These are phyloP conservation scores for Brachionus paranguensis DNA, from an alignment of 1,140 invertebrate species.

Conservation along the genomic window DNA sequence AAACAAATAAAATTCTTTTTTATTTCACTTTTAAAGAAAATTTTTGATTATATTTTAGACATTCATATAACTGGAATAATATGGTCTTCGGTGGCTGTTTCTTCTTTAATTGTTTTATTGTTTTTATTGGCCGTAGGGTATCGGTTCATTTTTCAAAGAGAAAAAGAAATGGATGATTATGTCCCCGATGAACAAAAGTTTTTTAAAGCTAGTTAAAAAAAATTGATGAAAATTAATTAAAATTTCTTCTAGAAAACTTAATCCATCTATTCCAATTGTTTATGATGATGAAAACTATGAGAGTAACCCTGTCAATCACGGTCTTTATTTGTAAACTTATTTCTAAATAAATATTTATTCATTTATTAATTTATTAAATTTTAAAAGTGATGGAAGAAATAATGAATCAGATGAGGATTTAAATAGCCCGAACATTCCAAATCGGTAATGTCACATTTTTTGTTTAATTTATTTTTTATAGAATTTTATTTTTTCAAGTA, in stretches of 20 bases:
- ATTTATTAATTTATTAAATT: background rate
- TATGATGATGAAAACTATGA: background rate
- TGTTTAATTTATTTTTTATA: background rate
- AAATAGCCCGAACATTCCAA: too few relatives aligned
- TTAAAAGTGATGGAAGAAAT: background rate
- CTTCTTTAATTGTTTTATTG: background rate
- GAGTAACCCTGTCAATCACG: background rate
- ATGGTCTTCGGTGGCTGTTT: slow-evolving; percentile 17
- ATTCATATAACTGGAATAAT: background rate
- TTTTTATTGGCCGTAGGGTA: background rate
- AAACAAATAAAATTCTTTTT: background rate
- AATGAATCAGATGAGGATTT: background rate
- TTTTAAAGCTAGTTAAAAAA: background rate
- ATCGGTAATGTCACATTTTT: background rate
- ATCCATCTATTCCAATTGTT: background rate
- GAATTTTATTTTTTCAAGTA: background rate
- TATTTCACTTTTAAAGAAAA: background rate
- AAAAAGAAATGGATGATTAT: background rate
- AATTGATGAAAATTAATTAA: background rate
- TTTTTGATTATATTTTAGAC: background rate
- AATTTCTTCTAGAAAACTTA: background rate
- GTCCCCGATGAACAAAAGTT: background rate
- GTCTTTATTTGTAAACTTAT: background rate
- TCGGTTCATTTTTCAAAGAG: slow-evolving; percentile 10
- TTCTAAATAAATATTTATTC: background rate